phyloP scores from a whole-genome alignment of 2,888 invertebrate genomes.

The Lissonota sp. region DNA sequence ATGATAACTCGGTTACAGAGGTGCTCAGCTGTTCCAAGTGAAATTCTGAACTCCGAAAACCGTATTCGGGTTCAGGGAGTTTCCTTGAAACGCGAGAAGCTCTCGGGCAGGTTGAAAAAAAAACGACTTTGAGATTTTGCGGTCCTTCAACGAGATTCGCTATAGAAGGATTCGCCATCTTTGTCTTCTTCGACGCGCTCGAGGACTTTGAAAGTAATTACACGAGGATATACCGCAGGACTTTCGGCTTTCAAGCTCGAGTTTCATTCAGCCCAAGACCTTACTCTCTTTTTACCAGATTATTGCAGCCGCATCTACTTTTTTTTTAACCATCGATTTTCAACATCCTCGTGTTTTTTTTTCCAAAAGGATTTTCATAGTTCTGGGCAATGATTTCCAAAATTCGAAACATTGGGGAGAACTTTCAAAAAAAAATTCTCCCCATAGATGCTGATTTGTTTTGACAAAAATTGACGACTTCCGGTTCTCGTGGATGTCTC shows the following conservation, averaged over 20 bases:
- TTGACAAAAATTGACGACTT: background rate
- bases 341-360: background rate
- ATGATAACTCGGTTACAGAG: constrained; percentile 78
- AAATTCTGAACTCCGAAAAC: constrained; percentile 33
- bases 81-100: constrained; percentile 1
- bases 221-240: constrained; percentile 42
- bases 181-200: constrained; percentile 50
- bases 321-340: background rate
- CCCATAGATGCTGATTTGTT: background rate
- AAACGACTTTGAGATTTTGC: constrained; percentile 16
- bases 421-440: no score
- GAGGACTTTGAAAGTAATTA: constrained; percentile 63
- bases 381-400: no score
- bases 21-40: constrained; percentile 73
- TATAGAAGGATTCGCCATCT: constrained; percentile 4
- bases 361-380: background rate
- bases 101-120: background rate
- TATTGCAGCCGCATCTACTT: background rate
- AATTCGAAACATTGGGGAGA: no score
- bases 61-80: constrained; percentile 3
- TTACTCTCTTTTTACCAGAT: constrained; percentile 4
- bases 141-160: constrained; percentile 21
- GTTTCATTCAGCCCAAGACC: constrained; percentile 21
- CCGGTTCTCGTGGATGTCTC: background rate
- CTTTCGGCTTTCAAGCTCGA: constrained; percentile 24